phyloP scores from a whole-genome alignment of 1,140 invertebrate genomes.

The Ostrea denselamellosa region DNA sequence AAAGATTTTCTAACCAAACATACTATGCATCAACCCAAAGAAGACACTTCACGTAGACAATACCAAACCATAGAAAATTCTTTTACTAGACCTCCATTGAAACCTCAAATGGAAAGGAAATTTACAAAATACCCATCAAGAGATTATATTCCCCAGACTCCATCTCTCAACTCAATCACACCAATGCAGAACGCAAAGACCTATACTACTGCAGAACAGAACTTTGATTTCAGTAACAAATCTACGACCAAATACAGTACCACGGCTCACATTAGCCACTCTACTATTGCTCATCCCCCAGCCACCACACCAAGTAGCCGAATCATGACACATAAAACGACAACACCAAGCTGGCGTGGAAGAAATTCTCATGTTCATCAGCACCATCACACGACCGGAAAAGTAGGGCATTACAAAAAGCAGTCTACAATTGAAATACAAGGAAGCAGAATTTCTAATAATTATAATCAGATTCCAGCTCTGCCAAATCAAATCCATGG shows the following conservation, averaged over 20 bases:
- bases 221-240: not conserved
- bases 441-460: not conserved
- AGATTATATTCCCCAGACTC: not conserved
- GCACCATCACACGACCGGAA: not conserved
- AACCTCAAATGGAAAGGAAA: not conserved
- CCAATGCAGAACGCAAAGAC: not conserved
- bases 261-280: not conserved
- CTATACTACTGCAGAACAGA: not conserved
- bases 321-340: not conserved
- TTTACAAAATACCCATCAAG: not conserved
- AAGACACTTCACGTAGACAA: not conserved
- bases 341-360: not conserved
- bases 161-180: not conserved
- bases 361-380: not conserved
- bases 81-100: not conserved
- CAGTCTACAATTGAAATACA: not conserved
- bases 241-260: not conserved
- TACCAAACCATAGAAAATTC: not conserved
- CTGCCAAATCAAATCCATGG: not conserved
- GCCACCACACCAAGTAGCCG: not conserved
- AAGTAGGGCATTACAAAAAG: constrained; percentile 4
- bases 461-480: not conserved
- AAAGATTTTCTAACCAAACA: not conserved
- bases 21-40: not conserved
- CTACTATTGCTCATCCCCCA: not conserved